A percentile compares a stretch with the other conserved stretches of the same genome.
phyloP scores from a whole-genome alignment of 1,140 invertebrate species.

The Pachyrhynchus sulphureomaculatus region DNA sequence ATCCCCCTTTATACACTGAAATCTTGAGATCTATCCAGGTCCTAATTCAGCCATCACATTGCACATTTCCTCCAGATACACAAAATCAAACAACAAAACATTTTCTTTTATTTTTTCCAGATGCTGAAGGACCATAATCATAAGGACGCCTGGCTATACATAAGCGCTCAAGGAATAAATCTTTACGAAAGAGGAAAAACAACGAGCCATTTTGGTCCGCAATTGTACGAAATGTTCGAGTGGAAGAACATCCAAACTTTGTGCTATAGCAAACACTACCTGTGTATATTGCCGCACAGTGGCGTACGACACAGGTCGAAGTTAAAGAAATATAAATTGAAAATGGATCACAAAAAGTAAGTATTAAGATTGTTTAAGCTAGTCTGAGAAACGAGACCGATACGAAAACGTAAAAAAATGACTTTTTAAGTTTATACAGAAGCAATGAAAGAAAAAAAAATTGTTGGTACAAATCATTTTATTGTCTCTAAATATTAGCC shows the following conservation, averaged over 20 bases:
- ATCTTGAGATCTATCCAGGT: too few species aligned
- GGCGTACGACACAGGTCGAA: constrained; percentile 60
- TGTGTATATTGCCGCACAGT: constrained; percentile 63
- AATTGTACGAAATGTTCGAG: constrained; percentile 49
- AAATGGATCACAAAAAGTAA: constrained; percentile 73
- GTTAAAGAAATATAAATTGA: constrained; percentile 69
- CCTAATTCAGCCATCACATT: too few species aligned
- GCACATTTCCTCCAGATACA: too few species aligned
- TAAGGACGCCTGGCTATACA: constrained; percentile 60
- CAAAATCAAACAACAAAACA: background rate
- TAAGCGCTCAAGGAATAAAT: constrained; percentile 59
- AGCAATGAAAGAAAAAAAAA: too few species aligned
- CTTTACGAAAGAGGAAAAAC: constrained; percentile 55
- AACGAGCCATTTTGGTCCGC: constrained; percentile 40
- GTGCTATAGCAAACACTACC: constrained; percentile 70
- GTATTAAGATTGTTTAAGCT: too few species aligned
- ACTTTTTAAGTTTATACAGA: too few species aligned
- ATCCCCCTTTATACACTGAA: too few species aligned
- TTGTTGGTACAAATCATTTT: too few species aligned
- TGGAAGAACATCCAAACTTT: constrained; percentile 75
- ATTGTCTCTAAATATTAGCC: too few species aligned
- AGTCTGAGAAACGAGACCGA: too few species aligned
- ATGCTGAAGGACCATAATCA: constrained; percentile 51
- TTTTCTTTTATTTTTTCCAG: constrained; percentile 34
- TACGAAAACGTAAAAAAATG: too few species aligned